These are phyloP conservation scores for Cheilosia soror DNA, from an alignment of 2,888 invertebrate species.

Conservation along the genomic window DNA sequence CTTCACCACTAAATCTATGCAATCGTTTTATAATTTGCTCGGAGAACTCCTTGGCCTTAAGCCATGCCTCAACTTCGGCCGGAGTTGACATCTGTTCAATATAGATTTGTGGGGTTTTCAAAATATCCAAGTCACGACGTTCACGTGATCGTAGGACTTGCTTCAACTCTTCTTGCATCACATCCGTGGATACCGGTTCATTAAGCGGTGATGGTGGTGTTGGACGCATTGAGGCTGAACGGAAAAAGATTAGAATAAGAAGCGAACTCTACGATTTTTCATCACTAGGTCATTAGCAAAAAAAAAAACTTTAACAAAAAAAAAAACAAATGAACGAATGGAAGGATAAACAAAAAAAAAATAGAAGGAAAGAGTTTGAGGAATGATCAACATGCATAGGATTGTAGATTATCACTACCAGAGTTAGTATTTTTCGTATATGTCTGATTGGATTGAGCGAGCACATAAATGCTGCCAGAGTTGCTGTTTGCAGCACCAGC, in stretches of 20 bases:
- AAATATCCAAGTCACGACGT: slow-evolving; percentile 86
- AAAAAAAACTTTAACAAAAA: slow-evolving; percentile 11
- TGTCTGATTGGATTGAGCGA: slow-evolving; percentile 24
- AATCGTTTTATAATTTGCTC: slow-evolving; percentile 87
- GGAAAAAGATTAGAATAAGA: slow-evolving; percentile 48
- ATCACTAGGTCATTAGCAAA: slow-evolving; percentile 18
- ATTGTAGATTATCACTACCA: slow-evolving; percentile 52
- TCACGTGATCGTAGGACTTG: slow-evolving; percentile 81
- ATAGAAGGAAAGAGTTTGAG: slow-evolving; percentile 11
- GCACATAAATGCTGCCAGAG: slow-evolving; percentile 17
- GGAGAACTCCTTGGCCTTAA: slow-evolving; percentile 91
- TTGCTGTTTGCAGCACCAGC: slow-evolving; percentile 2
- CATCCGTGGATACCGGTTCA: slow-evolving; percentile 42
- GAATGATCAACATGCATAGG: slow-evolving; percentile 52
- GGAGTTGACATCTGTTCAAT: slow-evolving; percentile 89
- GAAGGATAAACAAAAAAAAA: background rate
- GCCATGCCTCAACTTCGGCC: slow-evolving; percentile 90
- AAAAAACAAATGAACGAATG: background rate
- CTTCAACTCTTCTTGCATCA: slow-evolving; percentile 76
- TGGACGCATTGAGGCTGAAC: slow-evolving; percentile 56
- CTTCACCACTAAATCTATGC: slow-evolving; percentile 88
- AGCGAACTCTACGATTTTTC: slow-evolving; percentile 27
- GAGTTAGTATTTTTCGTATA: slow-evolving; percentile 61
- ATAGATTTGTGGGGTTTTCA: slow-evolving; percentile 89
- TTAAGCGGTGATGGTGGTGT: slow-evolving; percentile 41